Percentiles rank a stretch among this genome's conserved stretches.
Conservation (phyloP, 2,113 vertebrate genomes). For the Otocyon megalotis region DNA sequence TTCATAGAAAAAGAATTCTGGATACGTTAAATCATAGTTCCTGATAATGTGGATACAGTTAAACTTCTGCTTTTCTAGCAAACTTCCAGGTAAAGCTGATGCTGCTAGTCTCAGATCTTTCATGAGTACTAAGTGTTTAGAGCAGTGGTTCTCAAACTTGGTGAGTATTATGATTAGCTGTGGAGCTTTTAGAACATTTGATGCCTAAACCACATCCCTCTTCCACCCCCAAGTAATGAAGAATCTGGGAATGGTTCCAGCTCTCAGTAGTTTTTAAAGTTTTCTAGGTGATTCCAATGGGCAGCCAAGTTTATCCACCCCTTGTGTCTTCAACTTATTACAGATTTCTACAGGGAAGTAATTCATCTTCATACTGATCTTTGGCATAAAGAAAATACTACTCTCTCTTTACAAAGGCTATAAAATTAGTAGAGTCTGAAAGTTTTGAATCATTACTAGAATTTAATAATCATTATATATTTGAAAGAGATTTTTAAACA, state of each 20-base stretch:
- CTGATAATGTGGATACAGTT: neutral
- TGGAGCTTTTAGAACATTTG: neutral
- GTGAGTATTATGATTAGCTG: neutral
- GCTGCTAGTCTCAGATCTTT: neutral
- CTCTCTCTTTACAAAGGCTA: neutral
- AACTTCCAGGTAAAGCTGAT: neutral
- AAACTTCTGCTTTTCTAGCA: neutral
- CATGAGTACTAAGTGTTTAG: neutral
- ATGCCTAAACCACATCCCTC: neutral
- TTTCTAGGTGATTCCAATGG: neutral
- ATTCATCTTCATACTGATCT: neutral
- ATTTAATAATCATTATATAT: neutral
- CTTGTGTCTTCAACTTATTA: neutral
- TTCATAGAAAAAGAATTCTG: neutral
- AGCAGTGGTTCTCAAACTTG: neutral
- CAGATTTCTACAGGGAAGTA: neutral
- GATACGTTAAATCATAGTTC: neutral
- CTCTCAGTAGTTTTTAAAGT: neutral
- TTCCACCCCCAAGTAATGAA: neutral
- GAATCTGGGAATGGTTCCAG: neutral
- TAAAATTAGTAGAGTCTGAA: neutral
- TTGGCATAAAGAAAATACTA: neutral
- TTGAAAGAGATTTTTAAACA: neutral
- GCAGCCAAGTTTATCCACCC: neutral
- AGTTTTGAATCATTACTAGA: neutral